A percentile compares a stretch with the other conserved stretches of the same genome.
Evolutionary conservation across 1,140 invertebrate genomes (phyloP).

Genomic region (Thalassaphorura encarpata): DNA sequence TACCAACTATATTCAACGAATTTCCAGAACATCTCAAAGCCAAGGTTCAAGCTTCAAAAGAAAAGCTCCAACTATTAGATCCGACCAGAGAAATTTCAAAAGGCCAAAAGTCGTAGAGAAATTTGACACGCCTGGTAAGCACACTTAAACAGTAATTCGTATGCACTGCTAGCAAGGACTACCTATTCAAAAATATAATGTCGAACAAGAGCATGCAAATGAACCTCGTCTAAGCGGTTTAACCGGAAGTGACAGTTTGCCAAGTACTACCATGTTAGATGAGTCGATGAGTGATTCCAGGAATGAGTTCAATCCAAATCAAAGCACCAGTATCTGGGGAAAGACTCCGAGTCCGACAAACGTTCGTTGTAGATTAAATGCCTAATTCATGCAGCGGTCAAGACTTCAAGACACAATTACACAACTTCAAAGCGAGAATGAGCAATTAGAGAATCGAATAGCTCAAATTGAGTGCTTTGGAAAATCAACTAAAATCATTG

Average conservation of each 20-base stretch:
- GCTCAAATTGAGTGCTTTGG: background rate
- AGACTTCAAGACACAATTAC: background rate
- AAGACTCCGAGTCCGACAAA: background rate
- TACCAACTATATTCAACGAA: background rate
- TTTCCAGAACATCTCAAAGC: background rate
- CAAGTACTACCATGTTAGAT: too few relatives aligned
- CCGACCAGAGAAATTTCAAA: background rate
- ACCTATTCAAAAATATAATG: background rate
- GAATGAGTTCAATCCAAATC: too few relatives aligned
- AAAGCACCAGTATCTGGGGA: background rate
- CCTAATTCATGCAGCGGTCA: background rate
- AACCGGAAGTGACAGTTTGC: too few relatives aligned
- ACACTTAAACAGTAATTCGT: background rate
- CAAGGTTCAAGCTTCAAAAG: background rate
- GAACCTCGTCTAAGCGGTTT: too few relatives aligned
- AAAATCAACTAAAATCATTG: background rate
- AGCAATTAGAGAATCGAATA: background rate
- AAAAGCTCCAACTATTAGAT: background rate
- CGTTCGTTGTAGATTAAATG: too few relatives aligned
- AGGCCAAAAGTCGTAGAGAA: background rate
- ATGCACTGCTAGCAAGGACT: background rate
- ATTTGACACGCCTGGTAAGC: background rate
- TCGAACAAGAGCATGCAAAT: background rate
- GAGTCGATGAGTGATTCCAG: too few relatives aligned
- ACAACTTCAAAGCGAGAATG: background rate